Percentiles rank a stretch among this genome's conserved stretches.
Conservation (phyloP, 2,113 vertebrate genomes). For the Prolemur simus region DNA sequence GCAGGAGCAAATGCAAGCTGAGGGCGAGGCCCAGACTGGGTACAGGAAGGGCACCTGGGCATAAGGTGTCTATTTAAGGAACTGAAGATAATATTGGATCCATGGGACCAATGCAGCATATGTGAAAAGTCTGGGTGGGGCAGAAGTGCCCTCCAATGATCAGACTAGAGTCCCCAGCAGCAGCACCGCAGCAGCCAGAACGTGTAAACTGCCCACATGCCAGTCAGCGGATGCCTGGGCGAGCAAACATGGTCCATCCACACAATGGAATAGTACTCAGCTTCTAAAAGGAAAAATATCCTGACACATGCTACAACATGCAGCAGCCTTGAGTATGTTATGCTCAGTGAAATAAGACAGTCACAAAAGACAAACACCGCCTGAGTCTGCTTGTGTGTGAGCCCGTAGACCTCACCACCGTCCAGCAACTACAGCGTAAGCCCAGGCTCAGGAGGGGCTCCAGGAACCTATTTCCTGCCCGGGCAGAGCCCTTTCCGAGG, state of each 20-base stretch:
- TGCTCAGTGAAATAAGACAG: not conserved
- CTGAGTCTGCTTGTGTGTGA: rapidly evolving
- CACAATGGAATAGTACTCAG: rapidly evolving
- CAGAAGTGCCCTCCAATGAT: not conserved
- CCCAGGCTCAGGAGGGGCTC: not conserved
- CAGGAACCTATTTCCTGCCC: not conserved
- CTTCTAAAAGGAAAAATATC: not conserved
- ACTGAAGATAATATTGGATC: not conserved
- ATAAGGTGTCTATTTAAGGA: not conserved
- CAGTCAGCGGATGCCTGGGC: rapidly evolving
- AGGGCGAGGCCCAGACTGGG: not conserved
- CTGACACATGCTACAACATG: not conserved
- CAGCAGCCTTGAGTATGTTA: not conserved
- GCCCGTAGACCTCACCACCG: rapidly evolving
- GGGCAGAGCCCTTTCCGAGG: rapidly evolving
- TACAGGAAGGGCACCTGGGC: no score
- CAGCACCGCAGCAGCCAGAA: not conserved
- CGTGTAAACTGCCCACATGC: rapidly evolving
- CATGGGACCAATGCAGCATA: not conserved
- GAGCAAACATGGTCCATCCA: not conserved
- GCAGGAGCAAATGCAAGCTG: no score
- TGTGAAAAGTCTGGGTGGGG: not conserved
- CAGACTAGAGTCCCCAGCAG: not conserved
- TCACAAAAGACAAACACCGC: not conserved
- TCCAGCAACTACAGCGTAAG: not conserved